Percentiles rank a stretch among this genome's conserved stretches.
These are phyloP conservation scores for Betta splendens DNA, from an alignment of 2,797 vertebrate species.

Conservation along the genomic window DNA sequence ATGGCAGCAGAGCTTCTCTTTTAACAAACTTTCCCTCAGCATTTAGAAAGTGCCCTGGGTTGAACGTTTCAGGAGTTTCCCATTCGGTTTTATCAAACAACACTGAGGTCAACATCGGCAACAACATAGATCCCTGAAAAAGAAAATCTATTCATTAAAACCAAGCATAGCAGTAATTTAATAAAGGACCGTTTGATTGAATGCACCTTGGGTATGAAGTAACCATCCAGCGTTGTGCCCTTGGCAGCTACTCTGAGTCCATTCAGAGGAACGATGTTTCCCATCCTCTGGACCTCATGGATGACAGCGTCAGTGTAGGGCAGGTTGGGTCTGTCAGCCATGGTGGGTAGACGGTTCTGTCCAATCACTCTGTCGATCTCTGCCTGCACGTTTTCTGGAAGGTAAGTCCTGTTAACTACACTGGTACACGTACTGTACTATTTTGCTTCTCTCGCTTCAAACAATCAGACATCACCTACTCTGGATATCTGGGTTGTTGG, in stretches of 20 bases:
- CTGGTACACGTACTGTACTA: too few species aligned
- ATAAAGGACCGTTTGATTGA: neutral
- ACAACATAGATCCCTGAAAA: conserved; percentile 77
- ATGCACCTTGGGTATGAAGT: conserved; percentile 84
- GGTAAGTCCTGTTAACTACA: neutral
- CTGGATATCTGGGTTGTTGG: conserved; percentile 81
- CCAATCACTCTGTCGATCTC: conserved; percentile 87
- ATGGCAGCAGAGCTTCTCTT: conserved; percentile 84
- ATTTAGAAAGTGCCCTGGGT: conserved; percentile 87
- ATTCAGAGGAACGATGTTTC: conserved; percentile 82
- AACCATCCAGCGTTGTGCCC: conserved; percentile 77
- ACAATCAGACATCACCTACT: conserved; percentile 79
- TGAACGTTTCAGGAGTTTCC: conserved; percentile 86
- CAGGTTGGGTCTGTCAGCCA: conserved; percentile 78
- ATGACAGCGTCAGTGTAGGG: conserved; percentile 87
- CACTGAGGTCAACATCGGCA: conserved; percentile 83
- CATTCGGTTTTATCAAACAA: conserved; percentile 86
- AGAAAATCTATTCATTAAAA: neutral
- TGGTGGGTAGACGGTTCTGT: conserved; percentile 64
- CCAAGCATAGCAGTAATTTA: too few species aligned
- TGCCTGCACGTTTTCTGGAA: conserved; percentile 84
- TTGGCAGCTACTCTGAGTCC: conserved; percentile 66
- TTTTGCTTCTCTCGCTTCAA: too few species aligned
- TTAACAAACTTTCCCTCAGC: conserved; percentile 82
- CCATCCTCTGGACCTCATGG: conserved; percentile 87